phyloP scores from a whole-genome alignment of 2,797 vertebrate species.

The Triplophysa yarkandensis region DNA sequence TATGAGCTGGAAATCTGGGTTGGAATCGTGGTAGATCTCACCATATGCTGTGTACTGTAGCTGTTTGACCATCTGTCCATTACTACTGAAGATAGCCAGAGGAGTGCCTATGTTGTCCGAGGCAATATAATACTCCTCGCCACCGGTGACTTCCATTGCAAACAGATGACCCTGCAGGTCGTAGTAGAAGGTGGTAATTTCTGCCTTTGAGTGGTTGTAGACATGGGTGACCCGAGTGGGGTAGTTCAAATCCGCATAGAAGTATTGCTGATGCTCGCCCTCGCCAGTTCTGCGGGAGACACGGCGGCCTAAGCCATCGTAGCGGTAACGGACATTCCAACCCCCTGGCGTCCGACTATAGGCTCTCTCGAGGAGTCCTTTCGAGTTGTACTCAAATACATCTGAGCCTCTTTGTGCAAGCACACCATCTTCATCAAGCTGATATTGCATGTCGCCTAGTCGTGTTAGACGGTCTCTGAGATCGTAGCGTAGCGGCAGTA shows the following conservation, averaged over 20 bases:
- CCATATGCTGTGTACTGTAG: conserved; percentile 76
- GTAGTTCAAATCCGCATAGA: conserved; percentile 88
- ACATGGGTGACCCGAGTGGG: conserved; percentile 84
- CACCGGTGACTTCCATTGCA: conserved; percentile 88
- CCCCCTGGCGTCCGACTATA: conserved; percentile 82
- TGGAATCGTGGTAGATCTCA: conserved; percentile 84
- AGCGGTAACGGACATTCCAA: conserved; percentile 85
- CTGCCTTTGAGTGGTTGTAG: conserved; percentile 86
- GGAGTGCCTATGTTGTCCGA: conserved; percentile 88
- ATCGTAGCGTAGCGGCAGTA: conserved; percentile 87
- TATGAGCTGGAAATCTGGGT: conserved; percentile 85
- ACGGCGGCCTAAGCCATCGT: conserved; percentile 83
- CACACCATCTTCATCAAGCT: conserved; percentile 85
- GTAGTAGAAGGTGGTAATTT: conserved; percentile 87
- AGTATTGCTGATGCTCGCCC: conserved; percentile 86
- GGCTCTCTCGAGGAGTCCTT: conserved; percentile 82
- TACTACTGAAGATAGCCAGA: conserved; percentile 86
- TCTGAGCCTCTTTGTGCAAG: conserved; percentile 83
- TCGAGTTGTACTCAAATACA: conserved; percentile 87
- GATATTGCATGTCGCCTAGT: conserved; percentile 85
- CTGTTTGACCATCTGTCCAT: conserved; percentile 87
- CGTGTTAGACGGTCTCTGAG: conserved; percentile 85
- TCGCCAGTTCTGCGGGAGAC: conserved; percentile 82
- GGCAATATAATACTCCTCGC: conserved; percentile 86
- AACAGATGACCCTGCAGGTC: conserved; percentile 89